Evolutionary conservation across 2,113 vertebrate genomes (phyloP), one percentile per base, ranked within the genome.

Genomic region (Cyanoramphus novaezelandiae): DNA sequence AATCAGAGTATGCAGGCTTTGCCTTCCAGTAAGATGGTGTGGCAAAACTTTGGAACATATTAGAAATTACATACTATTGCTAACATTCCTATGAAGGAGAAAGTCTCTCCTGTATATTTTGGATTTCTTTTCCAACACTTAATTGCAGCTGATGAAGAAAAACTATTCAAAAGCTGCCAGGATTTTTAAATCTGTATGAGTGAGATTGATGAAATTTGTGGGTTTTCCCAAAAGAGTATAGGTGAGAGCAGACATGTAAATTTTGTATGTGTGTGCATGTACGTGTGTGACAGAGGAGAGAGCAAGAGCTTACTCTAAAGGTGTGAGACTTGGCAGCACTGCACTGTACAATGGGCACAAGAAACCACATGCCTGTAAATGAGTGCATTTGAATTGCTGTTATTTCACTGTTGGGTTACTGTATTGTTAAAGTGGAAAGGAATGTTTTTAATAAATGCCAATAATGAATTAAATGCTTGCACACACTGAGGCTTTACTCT

Each of bases 71-170:
- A 90, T 94, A 93, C 82, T 96, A 70, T 86, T 97, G 92, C 93
- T 97, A 97, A 96, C 80, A 86, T 96, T 86, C 77, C 96, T 96
- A 93, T 95, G 97, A 96, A 93, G 82, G 70, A 97, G 95, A 97
- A 97, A 81, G 83, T 71, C 87, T 96, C 88, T 95, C 82, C 39
- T 97, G 94, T 95, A 82, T 95, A 94, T 93, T 97, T 97, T 98
- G 76, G 57, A 97, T 97, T 97, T 97, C 91, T 96, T 92, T 97
- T 95, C 96, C 96, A 97, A 93, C 95, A 97, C 83, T 97, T 97
- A 98, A 98, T 97, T 98, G 96, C 93, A 97, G 94, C 96, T 96
- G 97, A 97, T 97, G 96, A 98, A 97, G 75, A 97, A 96, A 97
- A 92, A 43, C 92, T 96, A 97, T 97, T 97, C 97, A 97, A 90